phyloP scores from a whole-genome alignment of 2,888 invertebrate genomes.

The Koerneria pararmatus region DNA sequence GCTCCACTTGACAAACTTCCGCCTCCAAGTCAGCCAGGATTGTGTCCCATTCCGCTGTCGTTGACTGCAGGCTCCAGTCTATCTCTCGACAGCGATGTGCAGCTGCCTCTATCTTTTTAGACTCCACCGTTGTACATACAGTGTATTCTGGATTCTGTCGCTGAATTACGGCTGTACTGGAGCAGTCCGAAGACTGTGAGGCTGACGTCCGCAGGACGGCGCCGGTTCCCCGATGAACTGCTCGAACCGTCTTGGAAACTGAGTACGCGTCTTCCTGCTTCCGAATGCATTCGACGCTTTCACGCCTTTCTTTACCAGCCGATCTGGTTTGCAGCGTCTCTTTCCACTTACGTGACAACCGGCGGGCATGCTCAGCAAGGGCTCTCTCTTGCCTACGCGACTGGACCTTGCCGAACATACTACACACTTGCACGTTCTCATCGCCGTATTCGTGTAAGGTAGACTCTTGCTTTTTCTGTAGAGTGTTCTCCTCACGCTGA shows the following conservation, averaged over 20 bases:
- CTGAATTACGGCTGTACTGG: background rate
- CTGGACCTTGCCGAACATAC: conserved; percentile 36
- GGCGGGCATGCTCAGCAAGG: conserved; percentile 30
- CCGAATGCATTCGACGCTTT: too few species aligned
- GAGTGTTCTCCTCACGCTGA: background rate
- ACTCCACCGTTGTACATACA: conserved; percentile 6
- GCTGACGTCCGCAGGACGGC: too few species aligned
- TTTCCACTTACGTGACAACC: conserved; percentile 34
- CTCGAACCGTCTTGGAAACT: background rate
- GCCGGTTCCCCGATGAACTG: background rate
- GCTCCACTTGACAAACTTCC: conserved; percentile 36
- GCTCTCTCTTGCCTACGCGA: conserved; percentile 39
- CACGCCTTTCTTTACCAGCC: conserved; percentile 23
- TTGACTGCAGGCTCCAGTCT: conserved; percentile 10
- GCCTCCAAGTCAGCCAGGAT: conserved; percentile 45
- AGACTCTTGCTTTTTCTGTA: conserved; percentile 10
- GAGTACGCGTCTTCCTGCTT: too few species aligned
- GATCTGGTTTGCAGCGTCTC: conserved; percentile 33
- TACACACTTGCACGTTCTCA: conserved; percentile 36
- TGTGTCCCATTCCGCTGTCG: conserved; percentile 42
- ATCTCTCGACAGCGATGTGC: conserved; percentile 4
- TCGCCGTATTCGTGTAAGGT: conserved; percentile 35
- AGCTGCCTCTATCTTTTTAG: conserved; percentile 10
- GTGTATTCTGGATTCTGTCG: background rate
- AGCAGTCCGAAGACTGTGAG: too few species aligned